Base-by-base conservation (phyloP, 2,888 invertebrate species). In the Campoletis raptor region DNA sequence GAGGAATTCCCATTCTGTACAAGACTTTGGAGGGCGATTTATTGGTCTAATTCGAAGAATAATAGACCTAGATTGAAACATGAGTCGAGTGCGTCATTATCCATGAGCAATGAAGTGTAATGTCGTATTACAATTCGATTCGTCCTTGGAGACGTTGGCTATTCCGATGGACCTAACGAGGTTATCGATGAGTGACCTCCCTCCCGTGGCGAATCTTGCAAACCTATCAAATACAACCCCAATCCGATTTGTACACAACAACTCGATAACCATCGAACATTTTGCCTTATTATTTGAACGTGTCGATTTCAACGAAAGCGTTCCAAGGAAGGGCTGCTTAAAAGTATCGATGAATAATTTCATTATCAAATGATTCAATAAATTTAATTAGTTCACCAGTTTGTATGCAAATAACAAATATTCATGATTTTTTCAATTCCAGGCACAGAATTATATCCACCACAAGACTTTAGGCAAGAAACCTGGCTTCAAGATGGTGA, bases 401-500 rank as follows among this genome's bases (percentile, higher is more conserved):
- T 24, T 4, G 4, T 57, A 57, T 24, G 15, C 15, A 2, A 61
- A 30, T 30, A 5, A 30, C 21, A 10, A 24, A 57, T 80, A 74
- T 81, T 69, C 45, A 12, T 72, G 66, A 48, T 83, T 70, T 73
- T 61, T 79, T 74, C 45, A 37, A 37, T 92, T 92, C 45, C 89
- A 93, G 93, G 90, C 70, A 90, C 88, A 77, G 91, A 90, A 86
- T 85, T 93, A 66, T 93, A 92, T 83, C 86, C 92, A 37, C 74
- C 90, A n/a, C 91, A 90, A 83, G 92, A 92, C 81, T 93, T 91
- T 73, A 89, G 93, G 64, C 93, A 93, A 79, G 93, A 93, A 86
- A 79, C 92, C n/a, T 93, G 93, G 93, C 90, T 93, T 72, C 93
- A 92, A 84, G 93, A 93, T 79, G 92, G 93, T 93, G 85, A 92